Base-by-base conservation (phyloP, 2,888 invertebrate species). In the Zeuzera pyrina region DNA sequence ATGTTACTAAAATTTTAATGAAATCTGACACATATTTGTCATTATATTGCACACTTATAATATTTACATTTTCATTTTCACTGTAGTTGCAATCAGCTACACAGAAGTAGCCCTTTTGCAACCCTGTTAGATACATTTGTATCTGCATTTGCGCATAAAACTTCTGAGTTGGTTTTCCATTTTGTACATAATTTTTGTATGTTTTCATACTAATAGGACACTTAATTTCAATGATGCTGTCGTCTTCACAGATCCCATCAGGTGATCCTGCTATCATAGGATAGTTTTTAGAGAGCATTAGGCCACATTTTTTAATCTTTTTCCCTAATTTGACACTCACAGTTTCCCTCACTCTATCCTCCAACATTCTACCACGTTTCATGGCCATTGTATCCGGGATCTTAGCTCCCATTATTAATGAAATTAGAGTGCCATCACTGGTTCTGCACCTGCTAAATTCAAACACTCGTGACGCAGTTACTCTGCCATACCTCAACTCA, bases 391-490 rank as follows among this genome's bases (percentile, higher is more conserved):
- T 50, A 11, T 47, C 43, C 11, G 42, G 41, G 5, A 46, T 40
- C 26, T 39, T 47, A 2, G 35, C 43, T 1, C 46, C 49, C 38
- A 49, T 34, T 11, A 54, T 44, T 21, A 22, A 25, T 1, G 41
- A 11, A 12, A 48, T 36, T 13, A 48, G 33, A n/a, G 44, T 44
- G 5, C 44, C 47, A 39, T 50, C 43, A 34, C 7, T 32, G 1
- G 42, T 55, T 29, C 54, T 37, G 34, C 57, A 60, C 4, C 45
- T 32, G 43, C 49, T 52, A 0, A 50, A 14, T 39, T 58, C 52
- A 49, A 32, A 51, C n/a, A 50, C 49, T 34, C 30, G 25, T 11
- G 59, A 57, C 30, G 58, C 58, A 15, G 56, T 59, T 1, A 60
- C 30, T 8, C 56, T 31, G 28, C 52, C 55, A 46, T 57, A 59